Base-by-base conservation (phyloP, 2,888 invertebrate species). In the Trissolcus brochymenae region DNA sequence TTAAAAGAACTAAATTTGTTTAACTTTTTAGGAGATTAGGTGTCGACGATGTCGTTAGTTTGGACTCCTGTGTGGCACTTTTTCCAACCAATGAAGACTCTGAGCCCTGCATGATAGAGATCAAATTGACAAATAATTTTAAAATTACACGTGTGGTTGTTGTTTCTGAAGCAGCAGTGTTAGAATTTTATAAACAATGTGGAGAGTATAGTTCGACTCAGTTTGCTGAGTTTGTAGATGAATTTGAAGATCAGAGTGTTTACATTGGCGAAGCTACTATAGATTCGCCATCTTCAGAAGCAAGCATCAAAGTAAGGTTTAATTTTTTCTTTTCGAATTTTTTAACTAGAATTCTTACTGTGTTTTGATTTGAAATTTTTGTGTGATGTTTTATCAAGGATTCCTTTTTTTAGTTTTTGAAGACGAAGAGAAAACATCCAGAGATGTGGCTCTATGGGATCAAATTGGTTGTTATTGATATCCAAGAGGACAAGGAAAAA, bases 181-280 rank as follows among this genome's bases (percentile, higher is more conserved):
- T 90, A 64, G 90, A 90, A 82, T 83, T 90, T 71, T 90, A 88
- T 78, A 90, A 90, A 64, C 86, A 89, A 75, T 87, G 80, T 65
- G 90, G 88, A 43, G 90, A 90, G 82, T 90, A 90, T 77, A 82
- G 89, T 2, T 84, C 82, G 7, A 90, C 90, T 14, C 78, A 81
- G 41, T 85, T 85, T 67, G 87, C 89, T 4, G 87, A 89, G 29
- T 85, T 88, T 54, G 74, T 90, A 54, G 89, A 90, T 64, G 88
- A 90, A 59, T 88, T 86, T 80, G 85, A 89, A 70, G 87, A 84
- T 56, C 88, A 87, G 79, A 81, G 83, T 11, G 88, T 89, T 13
- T 90, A 87, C 61, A 83, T 87, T 57, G 86, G 86, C 2, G 86
- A 87, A 76, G 75, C 85, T 19, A 75, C 64, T 43, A 84, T 90